A percentile compares a stretch with the other conserved stretches of the same genome.
These are phyloP conservation scores for Oncorhynchus nerka DNA, from an alignment of 2,113 vertebrate genomes.

Conservation along the genomic window DNA sequence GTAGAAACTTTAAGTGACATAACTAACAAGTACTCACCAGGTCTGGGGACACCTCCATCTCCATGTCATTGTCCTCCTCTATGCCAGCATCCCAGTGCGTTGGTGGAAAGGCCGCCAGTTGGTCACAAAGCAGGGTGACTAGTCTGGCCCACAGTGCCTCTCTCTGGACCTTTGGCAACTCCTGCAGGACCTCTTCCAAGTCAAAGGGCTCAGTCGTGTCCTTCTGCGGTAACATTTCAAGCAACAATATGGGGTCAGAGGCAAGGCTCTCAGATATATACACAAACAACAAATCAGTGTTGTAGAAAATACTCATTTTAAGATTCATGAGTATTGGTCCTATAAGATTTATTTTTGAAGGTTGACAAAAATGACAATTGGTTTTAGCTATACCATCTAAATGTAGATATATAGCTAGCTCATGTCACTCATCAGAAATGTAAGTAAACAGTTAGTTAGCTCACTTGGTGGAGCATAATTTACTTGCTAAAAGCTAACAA, in stretches of 20 bases:
- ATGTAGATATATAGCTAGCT: too few relatives aligned
- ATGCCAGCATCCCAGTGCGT: conserved; percentile 72
- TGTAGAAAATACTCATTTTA: too few relatives aligned
- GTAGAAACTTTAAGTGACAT: neutral
- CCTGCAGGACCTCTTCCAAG: conserved; percentile 85
- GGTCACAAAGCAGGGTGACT: conserved; percentile 69
- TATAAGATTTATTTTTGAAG: too few relatives aligned
- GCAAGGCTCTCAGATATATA: too few relatives aligned
- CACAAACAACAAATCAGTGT: too few relatives aligned
- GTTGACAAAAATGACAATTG: too few relatives aligned
- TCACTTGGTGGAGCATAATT: too few relatives aligned
- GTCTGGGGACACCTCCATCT: conserved; percentile 68
- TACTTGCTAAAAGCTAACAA: too few relatives aligned
- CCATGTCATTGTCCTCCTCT: conserved; percentile 62
- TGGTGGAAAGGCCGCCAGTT: conserved; percentile 76
- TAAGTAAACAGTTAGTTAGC: too few relatives aligned
- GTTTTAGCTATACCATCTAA: too few relatives aligned
- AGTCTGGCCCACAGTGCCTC: conserved; percentile 81
- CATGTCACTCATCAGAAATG: too few relatives aligned
- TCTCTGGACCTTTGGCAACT: conserved; percentile 83
- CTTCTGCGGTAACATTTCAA: conserved; percentile 66
- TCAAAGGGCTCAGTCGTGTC: conserved; percentile 78
- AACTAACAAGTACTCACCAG: conserved; percentile 65
- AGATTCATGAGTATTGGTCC: too few relatives aligned
- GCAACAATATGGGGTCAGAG: neutral